A percentile compares a stretch with the other conserved stretches of the same genome.
These are phyloP conservation scores for Plemyria rubiginata DNA, from an alignment of 2,888 invertebrate species.

Conservation along the genomic window DNA sequence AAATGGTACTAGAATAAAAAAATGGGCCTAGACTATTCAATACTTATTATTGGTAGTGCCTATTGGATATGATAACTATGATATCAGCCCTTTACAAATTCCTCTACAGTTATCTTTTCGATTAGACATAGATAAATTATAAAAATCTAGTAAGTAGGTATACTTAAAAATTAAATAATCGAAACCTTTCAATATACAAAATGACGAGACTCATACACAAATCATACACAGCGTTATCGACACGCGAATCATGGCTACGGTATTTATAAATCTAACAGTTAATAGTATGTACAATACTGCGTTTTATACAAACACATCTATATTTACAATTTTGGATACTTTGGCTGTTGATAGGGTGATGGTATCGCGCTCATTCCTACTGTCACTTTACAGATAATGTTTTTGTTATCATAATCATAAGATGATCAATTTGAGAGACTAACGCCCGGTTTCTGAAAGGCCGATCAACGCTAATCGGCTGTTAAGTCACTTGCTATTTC, in stretches of 20 bases:
- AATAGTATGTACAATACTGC: conserved; percentile 42
- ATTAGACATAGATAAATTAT: conserved; percentile 23
- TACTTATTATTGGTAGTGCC: conserved; percentile 14
- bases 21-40: conserved; percentile 15
- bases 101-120: conserved; percentile 16
- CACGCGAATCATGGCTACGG: conserved; percentile 33
- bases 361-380: conserved; percentile 50
- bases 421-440: conserved; percentile 25
- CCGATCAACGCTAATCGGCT: too few species aligned
- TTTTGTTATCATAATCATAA: conserved; percentile 19
- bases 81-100: conserved; percentile 18
- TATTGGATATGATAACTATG: conserved; percentile 20
- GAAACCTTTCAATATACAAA: conserved; percentile 18
- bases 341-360: conserved; percentile 79
- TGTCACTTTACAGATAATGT: conserved; percentile 6
- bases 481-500: too few species aligned
- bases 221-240: conserved; percentile 16
- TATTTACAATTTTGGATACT: conserved; percentile 83
- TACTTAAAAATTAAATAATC: conserved; percentile 10
- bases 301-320: conserved; percentile 37
- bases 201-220: conserved; percentile 15
- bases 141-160: conserved; percentile 7
- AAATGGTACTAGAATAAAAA: conserved; percentile 9
- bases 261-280: conserved; percentile 32
- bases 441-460: too few species aligned